Evolutionary conservation across 2,888 invertebrate genomes (phyloP), one percentile per base, ranked within the genome.

Genomic region (Spisula subtruncata): DNA sequence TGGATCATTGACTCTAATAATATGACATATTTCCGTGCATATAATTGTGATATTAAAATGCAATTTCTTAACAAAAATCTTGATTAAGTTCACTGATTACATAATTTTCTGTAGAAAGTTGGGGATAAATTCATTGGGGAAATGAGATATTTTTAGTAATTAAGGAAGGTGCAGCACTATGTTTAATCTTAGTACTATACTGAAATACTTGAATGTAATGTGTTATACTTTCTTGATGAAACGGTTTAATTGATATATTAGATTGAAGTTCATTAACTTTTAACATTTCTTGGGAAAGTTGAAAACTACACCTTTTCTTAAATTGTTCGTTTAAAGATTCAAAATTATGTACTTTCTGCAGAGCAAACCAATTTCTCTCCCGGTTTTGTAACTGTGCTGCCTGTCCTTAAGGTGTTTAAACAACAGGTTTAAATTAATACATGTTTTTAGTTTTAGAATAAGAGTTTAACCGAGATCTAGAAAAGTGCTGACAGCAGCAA

Each of bases 271-370:
- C 10, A 25, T 66, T 25, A 66, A 66, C 25, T 66, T 51, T 16
- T 66, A 66, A 66, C 60, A 66, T n/a, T 60, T 66, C 60, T 25
- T 66, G 60, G 25, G 41, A 41, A 66, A 66, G 25, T 66, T 66
- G 25, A 66, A n/a, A 66, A 25, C 20, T 56, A n/a, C 56, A 66
- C n/a, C n/a, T 66, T 8, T 66, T 66, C 60, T 66, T 66, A n/a
- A 66, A 66, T 66, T 66, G 25, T n/a, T 5, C 20, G 60, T 25
- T 25, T 12, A 25, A 66, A 66, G n/a, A 66, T 66, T 66, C 1
- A 25, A 66, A n/a, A 25, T 56, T 56, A 56, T 56, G 18, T 20
- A 56, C 56, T n/a, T n/a, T 66, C 25, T n/a, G 25, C 25, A 66
- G n/a, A 66, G 25, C n/a, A 12, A 25, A 66, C 41, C 25, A 66